Evolutionary conservation across 2,113 vertebrate genomes (phyloP), one percentile per base, ranked within the genome.

Genomic region (Stictonetta naevosa): DNA sequence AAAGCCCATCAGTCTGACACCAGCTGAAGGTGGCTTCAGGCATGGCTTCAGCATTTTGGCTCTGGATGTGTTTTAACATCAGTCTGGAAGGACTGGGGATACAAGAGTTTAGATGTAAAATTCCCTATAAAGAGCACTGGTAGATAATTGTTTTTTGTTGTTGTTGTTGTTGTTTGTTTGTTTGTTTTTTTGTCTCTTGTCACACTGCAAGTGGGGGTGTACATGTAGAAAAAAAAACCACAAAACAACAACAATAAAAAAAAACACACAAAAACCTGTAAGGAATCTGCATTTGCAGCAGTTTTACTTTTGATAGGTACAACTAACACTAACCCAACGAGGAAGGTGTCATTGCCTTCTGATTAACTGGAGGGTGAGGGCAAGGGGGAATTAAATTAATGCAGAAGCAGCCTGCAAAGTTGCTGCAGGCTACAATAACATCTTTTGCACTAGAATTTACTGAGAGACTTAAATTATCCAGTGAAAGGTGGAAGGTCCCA

Each of bases 311-410:
- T 46, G 33, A 7, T 18, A 23, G 69, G 25, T 21, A 11, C 11
- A 44, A 11, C 25, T 40, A 5, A 20, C 8, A 3, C 19, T n/a
- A 53, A 36, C 2, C 56, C 16, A 3, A 19, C 48, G 17, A 14
- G 26, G 38, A 50, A 6, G 14, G 23, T 19, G 42, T 36, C 34
- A 9, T 28, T 21, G 40, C 26, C 21, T 46, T 17, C 77, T 59
- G 59, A 23, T 13, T 7, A 7, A 2, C 31, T n/a, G 66, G 34
- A 53, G 26, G 17, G 28, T 8, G 38, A 69, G 28, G 26, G 36
- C 4, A 13, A 53, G 8, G 46, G 10, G 28, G 6, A 18, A 50
- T 22, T 13, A 4, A 4, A 1, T 11, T 5, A 4, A 3, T 6
- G 46, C 66, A 56, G 33, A 21, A 33, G 11, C 42, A 69, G 55